These are phyloP conservation scores for Epirrhoe alternata DNA, from an alignment of 2,888 invertebrate species.

Conservation along the genomic window DNA sequence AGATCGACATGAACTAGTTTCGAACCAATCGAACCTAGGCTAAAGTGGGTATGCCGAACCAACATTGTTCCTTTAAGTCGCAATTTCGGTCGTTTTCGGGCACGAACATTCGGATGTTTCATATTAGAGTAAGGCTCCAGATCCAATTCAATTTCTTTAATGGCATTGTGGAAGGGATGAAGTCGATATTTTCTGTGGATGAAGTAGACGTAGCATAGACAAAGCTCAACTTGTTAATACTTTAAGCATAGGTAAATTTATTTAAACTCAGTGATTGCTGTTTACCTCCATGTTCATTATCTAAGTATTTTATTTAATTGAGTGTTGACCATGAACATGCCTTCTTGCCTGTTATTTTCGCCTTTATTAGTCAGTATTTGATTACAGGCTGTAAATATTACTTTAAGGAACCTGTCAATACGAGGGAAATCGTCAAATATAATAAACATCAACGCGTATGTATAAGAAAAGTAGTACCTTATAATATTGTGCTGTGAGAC, in stretches of 20 bases:
- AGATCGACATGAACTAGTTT: no score
- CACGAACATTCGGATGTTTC: no score
- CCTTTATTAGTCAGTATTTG: constrained; percentile 52
- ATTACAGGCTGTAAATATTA: constrained; percentile 59
- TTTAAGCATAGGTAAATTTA: constrained; percentile 51
- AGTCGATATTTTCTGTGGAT: no score
- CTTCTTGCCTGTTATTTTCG: constrained; percentile 63
- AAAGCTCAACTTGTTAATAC: constrained; percentile 77
- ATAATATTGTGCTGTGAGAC: constrained; percentile 65
- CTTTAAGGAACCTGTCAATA: constrained; percentile 59
- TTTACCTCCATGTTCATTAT: constrained; percentile 32
- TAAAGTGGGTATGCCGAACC: no score
- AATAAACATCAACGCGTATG: constrained; percentile 39
- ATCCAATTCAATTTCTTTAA: constrained; percentile 39
- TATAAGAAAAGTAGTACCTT: constrained; percentile 38
- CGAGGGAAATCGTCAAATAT: constrained; percentile 51
- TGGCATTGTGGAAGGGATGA: constrained; percentile 15
- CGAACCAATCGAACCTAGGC: no score
- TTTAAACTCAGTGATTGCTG: constrained; percentile 36
- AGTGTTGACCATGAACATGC: constrained; percentile 73
- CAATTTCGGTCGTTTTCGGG: no score
- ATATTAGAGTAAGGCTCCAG: constrained; percentile 8
- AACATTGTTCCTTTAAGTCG: no score
- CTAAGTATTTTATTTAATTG: constrained; percentile 16
- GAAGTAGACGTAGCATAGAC: constrained; percentile 57